Evolutionary conservation across 92 coral and sea anemone genomes (phyloP), one percentile per base, ranked within the genome.

Genomic region (Hydrozoanthus gracilis): DNA sequence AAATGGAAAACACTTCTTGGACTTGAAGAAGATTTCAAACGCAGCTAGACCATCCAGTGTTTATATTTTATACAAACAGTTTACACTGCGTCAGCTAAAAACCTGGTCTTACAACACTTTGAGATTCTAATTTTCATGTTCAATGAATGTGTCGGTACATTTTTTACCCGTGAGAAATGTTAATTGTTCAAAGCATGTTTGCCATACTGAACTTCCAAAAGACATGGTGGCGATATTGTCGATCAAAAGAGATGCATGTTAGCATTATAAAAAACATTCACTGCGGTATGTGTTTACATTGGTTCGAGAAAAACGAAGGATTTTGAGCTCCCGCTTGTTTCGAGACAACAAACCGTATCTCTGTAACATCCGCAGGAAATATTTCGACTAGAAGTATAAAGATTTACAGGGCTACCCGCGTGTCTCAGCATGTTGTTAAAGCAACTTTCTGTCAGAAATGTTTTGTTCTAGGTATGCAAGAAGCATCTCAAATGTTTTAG

Each of bases 371-470:
- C 74, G 16, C 73, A 80, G 85, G 85, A 80, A 80, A 64, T 80
- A 18, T 65, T 64, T 80, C 85, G 16, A 35, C 73, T 9, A 80
- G 55, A 49, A 80, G 49, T 73, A 80, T 8, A 68, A 74, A 80
- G 13, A 48, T 48, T 64, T 49, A 65, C 46, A n/a, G 47, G 73
- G n/a, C n/a, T 64, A 54, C 85, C 74, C 73, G 46, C 47, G 66
- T 64, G 51, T 65, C 85, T 13, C 85, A 80, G 85, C 85, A 15
- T 50, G 85, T 47, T 64, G 62, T 48, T 80, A 80, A 18, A n/a
- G 51, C 46, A 80, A 80, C 85, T 65, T 65, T 80, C 47, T 18
- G 74, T 47, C 61, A 64, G 72, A 17, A 44, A 65, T 80, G 54
- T 49, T 64, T 47, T 62, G 18, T 80, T 80, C 17, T 80, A 77